Percentiles rank a stretch among this genome's conserved stretches.
phyloP scores from a whole-genome alignment of 2,797 vertebrate species.

The Silurus aristotelis region DNA sequence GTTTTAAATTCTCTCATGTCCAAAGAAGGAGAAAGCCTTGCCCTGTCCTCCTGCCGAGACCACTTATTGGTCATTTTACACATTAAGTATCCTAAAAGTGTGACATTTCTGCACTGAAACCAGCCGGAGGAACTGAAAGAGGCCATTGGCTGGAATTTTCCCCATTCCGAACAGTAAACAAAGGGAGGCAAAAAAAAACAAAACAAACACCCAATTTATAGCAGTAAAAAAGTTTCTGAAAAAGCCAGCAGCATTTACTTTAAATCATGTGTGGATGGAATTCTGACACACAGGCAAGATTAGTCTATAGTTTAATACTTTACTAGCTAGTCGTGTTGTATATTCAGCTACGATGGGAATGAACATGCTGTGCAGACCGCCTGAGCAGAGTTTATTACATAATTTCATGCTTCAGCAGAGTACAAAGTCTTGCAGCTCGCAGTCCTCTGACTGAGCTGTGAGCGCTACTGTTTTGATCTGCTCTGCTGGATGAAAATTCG shows the following conservation, averaged over 20 bases:
- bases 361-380: background rate
- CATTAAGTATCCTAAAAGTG: background rate
- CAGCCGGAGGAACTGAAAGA: conserved; percentile 29
- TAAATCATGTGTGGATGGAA: background rate
- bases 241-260: background rate
- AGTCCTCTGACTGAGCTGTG: background rate
- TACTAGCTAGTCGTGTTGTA: background rate
- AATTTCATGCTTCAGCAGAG: conserved; percentile 23
- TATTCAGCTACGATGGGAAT: background rate
- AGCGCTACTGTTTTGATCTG: background rate
- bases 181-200: background rate
- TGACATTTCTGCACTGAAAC: conserved; percentile 39
- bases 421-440: conserved; percentile 1
- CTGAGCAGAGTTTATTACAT: conserved; percentile 4
- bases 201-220: background rate
- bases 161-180: conserved; percentile 14
- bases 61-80: conserved; percentile 11
- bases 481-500: background rate
- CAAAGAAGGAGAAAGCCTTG: conserved; percentile 44
- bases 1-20: conserved; percentile 44
- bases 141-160: background rate
- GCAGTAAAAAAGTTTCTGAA: background rate
- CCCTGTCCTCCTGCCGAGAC: background rate
- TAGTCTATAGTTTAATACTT: background rate
- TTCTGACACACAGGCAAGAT: background rate